phyloP scores from a whole-genome alignment of 2,888 invertebrate species.

The Drosophila niveifrons region DNA sequence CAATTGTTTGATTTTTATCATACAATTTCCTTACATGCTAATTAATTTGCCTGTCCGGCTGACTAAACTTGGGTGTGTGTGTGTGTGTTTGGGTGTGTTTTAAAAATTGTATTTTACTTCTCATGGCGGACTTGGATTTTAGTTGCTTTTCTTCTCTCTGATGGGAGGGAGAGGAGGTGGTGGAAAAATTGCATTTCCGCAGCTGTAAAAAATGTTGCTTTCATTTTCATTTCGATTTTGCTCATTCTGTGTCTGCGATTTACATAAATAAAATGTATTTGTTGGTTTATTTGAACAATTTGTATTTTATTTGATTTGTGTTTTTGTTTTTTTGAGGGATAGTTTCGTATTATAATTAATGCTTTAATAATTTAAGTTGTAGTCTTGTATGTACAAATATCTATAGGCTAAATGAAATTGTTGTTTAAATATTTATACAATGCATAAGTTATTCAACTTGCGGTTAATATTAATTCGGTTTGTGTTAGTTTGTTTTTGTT shows the following conservation, averaged over 20 bases:
- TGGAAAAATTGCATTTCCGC: constrained; percentile 3
- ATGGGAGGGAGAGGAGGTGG: too few relatives aligned
- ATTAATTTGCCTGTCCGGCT: constrained; percentile 66
- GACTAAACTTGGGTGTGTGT: too few relatives aligned
- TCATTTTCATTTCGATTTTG: not conserved
- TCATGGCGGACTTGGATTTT: constrained; percentile 57
- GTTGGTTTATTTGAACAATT: constrained; percentile 56
- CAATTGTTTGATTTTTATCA: constrained; percentile 73
- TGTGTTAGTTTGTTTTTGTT: not conserved
- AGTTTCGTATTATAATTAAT: constrained; percentile 47
- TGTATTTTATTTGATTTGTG: constrained; percentile 43
- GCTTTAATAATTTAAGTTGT: constrained; percentile 55
- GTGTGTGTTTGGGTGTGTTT: constrained; percentile 12
- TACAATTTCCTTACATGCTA: constrained; percentile 73
- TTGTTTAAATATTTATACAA: constrained; percentile 47
- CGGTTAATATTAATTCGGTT: not conserved
- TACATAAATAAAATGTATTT: constrained; percentile 49
- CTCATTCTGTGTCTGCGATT: constrained; percentile 20
- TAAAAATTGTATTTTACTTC: constrained; percentile 13
- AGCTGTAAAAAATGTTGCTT: constrained; percentile 41
- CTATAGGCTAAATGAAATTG: constrained; percentile 34
- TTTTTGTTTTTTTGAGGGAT: constrained; percentile 18
- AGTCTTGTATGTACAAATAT: constrained; percentile 58
- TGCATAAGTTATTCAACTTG: constrained; percentile 47
- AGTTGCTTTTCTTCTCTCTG: constrained; percentile 14